Percentiles rank a stretch among this genome's conserved stretches.
Conservation (phyloP, 2,797 vertebrate species). For the Anabacerthia variegaticeps region DNA sequence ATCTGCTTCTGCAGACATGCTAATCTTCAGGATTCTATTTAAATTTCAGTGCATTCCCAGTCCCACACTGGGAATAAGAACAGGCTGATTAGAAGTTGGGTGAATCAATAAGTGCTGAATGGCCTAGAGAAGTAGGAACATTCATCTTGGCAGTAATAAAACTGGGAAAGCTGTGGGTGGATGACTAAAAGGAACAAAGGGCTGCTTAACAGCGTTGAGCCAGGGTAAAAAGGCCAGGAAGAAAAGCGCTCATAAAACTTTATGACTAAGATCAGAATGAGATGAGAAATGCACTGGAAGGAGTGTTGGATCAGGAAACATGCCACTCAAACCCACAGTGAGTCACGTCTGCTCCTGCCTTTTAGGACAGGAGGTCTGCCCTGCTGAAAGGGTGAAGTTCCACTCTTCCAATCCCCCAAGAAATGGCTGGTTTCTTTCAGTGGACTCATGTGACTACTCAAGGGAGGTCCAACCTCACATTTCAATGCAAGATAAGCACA, state of each 20-base stretch:
- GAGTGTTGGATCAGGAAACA: slow-evolving; percentile 13
- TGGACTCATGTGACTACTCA: not conserved
- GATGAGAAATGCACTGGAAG: slow-evolving; percentile 29
- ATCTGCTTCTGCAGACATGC: slow-evolving; percentile 30
- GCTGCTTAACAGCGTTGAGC: slow-evolving; percentile 34
- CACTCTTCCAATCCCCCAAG: accelerated
- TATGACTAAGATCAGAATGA: slow-evolving; percentile 47
- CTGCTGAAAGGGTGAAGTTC: not conserved
- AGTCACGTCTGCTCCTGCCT: not conserved
- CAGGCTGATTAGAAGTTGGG: slow-evolving; percentile 33
- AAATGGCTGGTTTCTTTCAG: not conserved
- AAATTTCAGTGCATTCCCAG: slow-evolving; percentile 27
- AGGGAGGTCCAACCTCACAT: not conserved
- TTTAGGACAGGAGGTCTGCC: not conserved
- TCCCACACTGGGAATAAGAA: not conserved
- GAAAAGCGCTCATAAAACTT: slow-evolving; percentile 44
- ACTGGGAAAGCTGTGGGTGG: slow-evolving; percentile 67
- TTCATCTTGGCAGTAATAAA: slow-evolving; percentile 58
- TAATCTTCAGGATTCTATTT: slow-evolving; percentile 48
- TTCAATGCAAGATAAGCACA: not conserved
- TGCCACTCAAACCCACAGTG: not conserved
- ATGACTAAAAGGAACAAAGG: slow-evolving; percentile 70
- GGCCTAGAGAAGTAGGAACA: slow-evolving; percentile 30
- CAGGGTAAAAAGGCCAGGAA: slow-evolving; percentile 64
- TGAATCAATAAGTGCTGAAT: slow-evolving; percentile 53